phyloP scores from a whole-genome alignment of 1,140 invertebrate species.

The Contarinia nasturtii region DNA sequence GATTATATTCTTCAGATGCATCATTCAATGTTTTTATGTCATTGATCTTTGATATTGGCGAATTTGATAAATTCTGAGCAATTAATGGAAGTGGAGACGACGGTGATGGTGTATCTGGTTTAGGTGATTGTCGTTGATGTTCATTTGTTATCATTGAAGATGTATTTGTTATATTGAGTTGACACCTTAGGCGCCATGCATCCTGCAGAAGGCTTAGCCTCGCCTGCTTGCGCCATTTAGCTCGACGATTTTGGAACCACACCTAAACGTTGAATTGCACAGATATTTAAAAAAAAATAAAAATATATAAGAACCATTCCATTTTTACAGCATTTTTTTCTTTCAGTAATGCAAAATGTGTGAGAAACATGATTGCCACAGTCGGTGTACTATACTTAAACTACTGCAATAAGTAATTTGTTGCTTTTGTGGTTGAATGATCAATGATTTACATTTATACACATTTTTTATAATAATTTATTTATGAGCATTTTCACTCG shows the following conservation, averaged over 20 bases:
- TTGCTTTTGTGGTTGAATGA: no score
- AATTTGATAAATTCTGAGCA: neutral
- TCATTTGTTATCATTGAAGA: slow-evolving; percentile 13
- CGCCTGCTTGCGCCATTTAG: slow-evolving; percentile 75
- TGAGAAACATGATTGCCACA: no score
- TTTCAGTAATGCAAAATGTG: no score
- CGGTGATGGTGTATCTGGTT: neutral
- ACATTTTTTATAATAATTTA: no score
- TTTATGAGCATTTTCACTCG: no score
- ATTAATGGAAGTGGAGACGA: neutral
- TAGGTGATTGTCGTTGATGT: neutral
- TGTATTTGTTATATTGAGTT: slow-evolving; percentile 46
- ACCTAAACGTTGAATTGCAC: no score
- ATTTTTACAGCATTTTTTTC: no score
- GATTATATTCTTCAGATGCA: neutral
- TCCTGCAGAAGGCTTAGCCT: slow-evolving; percentile 67
- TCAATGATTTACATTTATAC: no score
- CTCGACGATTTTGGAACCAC: slow-evolving; percentile 12
- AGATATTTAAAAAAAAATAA: no score
- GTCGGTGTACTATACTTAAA: no score
- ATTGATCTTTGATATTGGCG: slow-evolving; percentile 4
- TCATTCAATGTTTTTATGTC: slow-evolving; percentile 5
- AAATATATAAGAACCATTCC: no score
- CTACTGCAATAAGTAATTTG: no score
- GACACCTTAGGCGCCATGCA: slow-evolving; percentile 74